These are phyloP conservation scores for Limnodromus scolopaceus DNA, from an alignment of 2,797 vertebrate species.

Conservation along the genomic window DNA sequence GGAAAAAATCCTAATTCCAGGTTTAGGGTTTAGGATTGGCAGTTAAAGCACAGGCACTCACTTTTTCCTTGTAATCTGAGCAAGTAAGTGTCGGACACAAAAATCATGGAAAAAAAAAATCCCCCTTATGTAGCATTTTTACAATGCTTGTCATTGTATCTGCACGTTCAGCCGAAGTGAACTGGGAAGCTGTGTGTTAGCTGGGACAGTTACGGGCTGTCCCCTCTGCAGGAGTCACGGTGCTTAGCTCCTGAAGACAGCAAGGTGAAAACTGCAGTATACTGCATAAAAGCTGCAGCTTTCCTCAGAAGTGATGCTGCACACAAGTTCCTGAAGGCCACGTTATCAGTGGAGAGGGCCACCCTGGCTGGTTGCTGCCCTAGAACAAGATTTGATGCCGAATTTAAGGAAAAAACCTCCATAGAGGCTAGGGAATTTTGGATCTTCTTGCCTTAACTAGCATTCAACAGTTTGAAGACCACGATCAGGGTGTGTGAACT, in stretches of 20 bases:
- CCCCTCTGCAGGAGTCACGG: not conserved
- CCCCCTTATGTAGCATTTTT: not conserved
- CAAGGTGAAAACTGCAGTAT: not conserved
- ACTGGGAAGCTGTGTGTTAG: not conserved
- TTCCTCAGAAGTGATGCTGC: not conserved
- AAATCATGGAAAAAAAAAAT: not conserved
- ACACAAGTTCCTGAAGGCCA: not conserved
- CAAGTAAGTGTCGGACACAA: not conserved
- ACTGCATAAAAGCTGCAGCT: not conserved
- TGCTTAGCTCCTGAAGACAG: not conserved
- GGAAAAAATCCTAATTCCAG: not conserved
- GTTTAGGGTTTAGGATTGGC: constrained; percentile 5
- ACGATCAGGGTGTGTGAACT: not conserved
- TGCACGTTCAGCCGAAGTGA: not conserved
- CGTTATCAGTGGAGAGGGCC: not conserved
- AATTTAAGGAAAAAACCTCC: not conserved
- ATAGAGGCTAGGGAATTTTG: not conserved
- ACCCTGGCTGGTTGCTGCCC: not conserved
- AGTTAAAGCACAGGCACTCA: not conserved
- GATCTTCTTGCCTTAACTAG: not conserved
- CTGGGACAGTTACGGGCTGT: not conserved
- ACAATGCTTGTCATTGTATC: not conserved
- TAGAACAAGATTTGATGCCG: not conserved
- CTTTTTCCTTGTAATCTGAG: constrained; percentile 35
- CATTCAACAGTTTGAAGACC: not conserved